phyloP scores from a whole-genome alignment of 2,797 vertebrate genomes.

The Tragelaphus oryx region DNA sequence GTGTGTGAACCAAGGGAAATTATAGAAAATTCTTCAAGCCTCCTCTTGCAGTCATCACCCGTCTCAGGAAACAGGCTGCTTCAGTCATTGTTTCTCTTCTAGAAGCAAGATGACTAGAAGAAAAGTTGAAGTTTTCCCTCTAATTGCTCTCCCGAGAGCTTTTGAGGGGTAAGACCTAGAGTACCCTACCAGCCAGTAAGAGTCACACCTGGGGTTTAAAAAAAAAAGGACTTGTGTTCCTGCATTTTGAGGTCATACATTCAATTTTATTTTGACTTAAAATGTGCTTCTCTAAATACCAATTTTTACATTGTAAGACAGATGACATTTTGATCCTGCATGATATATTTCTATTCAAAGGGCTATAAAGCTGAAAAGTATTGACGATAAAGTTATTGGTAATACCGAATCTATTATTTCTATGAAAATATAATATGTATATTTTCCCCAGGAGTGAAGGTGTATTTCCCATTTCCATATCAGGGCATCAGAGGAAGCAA shows the following conservation, averaged over 20 bases:
- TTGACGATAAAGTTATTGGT: not conserved
- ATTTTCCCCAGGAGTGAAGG: not conserved
- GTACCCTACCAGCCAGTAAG: not conserved
- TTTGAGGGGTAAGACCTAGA: not conserved
- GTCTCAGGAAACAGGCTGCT: not conserved
- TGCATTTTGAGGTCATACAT: not conserved
- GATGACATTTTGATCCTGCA: not conserved
- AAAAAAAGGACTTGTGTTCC: not conserved
- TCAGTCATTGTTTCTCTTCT: not conserved
- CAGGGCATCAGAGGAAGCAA: not conserved
- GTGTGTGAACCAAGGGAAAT: not conserved
- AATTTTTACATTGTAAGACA: not conserved
- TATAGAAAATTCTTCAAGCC: not conserved
- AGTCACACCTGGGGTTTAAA: not conserved
- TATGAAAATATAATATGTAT: not conserved
- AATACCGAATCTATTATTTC: not conserved
- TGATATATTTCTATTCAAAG: not conserved
- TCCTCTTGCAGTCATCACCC: not conserved
- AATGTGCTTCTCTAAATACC: not conserved
- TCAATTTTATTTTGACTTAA: slow-evolving; percentile 1
- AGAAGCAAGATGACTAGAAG: not conserved
- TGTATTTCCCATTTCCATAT: not conserved
- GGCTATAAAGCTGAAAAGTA: not conserved
- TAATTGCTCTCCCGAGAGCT: not conserved
- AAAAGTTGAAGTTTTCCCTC: not conserved